Evolutionary conservation across 2,888 invertebrate genomes (phyloP), one percentile per base, ranked within the genome.

Genomic region (Leptarthrus brevirostris): DNA sequence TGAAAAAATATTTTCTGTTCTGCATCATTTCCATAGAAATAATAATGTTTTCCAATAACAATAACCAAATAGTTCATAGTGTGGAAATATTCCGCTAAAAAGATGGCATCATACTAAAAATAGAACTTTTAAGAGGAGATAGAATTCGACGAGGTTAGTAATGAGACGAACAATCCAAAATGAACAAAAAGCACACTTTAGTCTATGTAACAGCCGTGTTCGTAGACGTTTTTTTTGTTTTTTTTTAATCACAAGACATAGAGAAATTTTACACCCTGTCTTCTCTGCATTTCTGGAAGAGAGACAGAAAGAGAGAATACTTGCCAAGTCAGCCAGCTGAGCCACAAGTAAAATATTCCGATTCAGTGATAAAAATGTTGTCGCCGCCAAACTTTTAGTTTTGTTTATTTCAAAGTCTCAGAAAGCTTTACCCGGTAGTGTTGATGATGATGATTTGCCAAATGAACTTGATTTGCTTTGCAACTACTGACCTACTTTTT

Each of bases 391-490:
- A 40, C 10, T 40, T 12, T 40, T 12, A n/a, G 8, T 40, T 12
- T 30, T 30, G 30, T 30, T n/a, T 40, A 40, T 30, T 40, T 40
- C n/a, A n/a, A n/a, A n/a, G n/a, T n/a, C 40, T n/a, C 40, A 12
- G 40, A 40, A 30, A 30, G 30, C 30, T 30, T 30, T 30, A 30
- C 8, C 30, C 8, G 30, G 30, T 30, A 6, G 30, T 44, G 20
- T 24, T 47, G 64, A 47, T 64, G 47, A 24, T 22, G 47, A 64
- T 44, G 64, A 44, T 64, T 64, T 64, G 64, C 64, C 44, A 64
- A 64, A 64, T 64, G 64, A 64, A 64, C 64, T 64, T 64, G 44
- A 64, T 64, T 64, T 16, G 64, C 44, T 22, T 24, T 22, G 64
- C 24, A 64, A 64, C 64, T 64, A 64, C 64, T 64, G 47, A 64